A percentile compares a stretch with the other conserved stretches of the same genome.
Evolutionary conservation across 2,797 vertebrate genomes (phyloP).

Genomic region (Lateolabrax maculatus): DNA sequence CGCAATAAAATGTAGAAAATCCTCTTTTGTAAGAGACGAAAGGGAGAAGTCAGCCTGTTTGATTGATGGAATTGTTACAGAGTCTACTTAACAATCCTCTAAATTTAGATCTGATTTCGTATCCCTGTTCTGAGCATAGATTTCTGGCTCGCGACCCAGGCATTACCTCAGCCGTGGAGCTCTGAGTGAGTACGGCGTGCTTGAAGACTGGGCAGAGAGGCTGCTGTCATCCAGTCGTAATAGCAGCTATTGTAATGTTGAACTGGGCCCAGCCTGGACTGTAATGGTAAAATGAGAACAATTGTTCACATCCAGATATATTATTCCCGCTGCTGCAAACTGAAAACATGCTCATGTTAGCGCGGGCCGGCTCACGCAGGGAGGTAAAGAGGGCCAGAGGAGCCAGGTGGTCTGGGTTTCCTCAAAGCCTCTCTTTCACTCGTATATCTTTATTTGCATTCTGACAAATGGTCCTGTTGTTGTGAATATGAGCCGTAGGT

Average conservation of each 20-base stretch:
- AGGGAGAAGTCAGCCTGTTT: conserved; percentile 65
- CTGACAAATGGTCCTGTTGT: conserved; percentile 65
- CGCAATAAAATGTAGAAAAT: conserved; percentile 72
- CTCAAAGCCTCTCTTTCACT: conserved; percentile 64
- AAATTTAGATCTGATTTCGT: conserved; percentile 84
- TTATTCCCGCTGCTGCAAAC: conserved; percentile 63
- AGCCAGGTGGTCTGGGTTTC: conserved; percentile 72
- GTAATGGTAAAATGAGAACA: conserved; percentile 73
- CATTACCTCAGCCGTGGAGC: conserved; percentile 83
- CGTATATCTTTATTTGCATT: conserved; percentile 68
- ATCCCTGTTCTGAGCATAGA: conserved; percentile 72
- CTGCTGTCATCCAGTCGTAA: conserved; percentile 81
- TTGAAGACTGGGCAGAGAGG: conserved; percentile 69
- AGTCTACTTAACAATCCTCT: conserved; percentile 81
- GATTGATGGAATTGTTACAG: conserved; percentile 84
- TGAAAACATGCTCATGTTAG: conserved; percentile 73
- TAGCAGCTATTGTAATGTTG: conserved; percentile 75
- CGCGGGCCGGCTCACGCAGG: conserved; percentile 53
- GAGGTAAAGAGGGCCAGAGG: conserved; percentile 52
- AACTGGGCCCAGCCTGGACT: conserved; percentile 66
- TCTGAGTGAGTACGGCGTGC: conserved; percentile 75
- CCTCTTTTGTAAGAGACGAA: conserved; percentile 70
- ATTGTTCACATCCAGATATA: conserved; percentile 70
- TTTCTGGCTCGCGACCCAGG: conserved; percentile 79
- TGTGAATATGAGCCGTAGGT: conserved; percentile 52